Base-by-base conservation (phyloP, 2,113 vertebrate species). In the Elephas maximus region DNA sequence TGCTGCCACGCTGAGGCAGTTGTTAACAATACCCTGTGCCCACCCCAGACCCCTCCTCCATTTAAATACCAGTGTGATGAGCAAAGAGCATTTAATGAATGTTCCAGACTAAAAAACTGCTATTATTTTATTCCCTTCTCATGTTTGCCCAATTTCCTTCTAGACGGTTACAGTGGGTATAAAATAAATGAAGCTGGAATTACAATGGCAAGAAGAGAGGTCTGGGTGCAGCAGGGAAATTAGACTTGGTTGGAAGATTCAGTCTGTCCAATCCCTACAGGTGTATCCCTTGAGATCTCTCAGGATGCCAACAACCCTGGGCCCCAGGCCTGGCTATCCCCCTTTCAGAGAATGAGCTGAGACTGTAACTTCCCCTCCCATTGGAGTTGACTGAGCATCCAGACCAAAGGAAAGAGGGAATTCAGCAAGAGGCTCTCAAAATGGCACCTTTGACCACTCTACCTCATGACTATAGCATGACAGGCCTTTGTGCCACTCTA, bases 71-170 rank as follows among this genome's bases (percentile, higher is more conserved):
- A 97, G 96, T 96, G 89, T 94, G 97, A 97, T 83, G 91, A 96
- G 94, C 96, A 96, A 97, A 98, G 97, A 98, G 91, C 97, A 98
- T 98, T 98, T 97, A 97, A 95, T 97, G 97, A 98, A 71, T 92
- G 84, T 91, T 93, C 0, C 1, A 98, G 95, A 96, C 82, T 94
- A 92, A 87, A 92, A 97, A 88, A 81, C 88, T 96, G 91, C 92
- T 92, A 87, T 97, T 97, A 95, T 97, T 98, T 97, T 97, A 96
- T 98, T 94, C 60, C 57, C 88, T 95, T 84, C 53, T 93, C 83
- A 97, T 92, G 96, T 93, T 84, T 3, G 24, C n/a, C 69, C 63
- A 67, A 9, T 96, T 95, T 92, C 69, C 73, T 91, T 95, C 88
- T 81, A 86, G 79, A 53, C 96, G 79, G 30, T 83, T 97, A 96